Evolutionary conservation across 64 coral and sea anemone genomes (phyloP).

Genomic region (Trachythela sp.): DNA sequence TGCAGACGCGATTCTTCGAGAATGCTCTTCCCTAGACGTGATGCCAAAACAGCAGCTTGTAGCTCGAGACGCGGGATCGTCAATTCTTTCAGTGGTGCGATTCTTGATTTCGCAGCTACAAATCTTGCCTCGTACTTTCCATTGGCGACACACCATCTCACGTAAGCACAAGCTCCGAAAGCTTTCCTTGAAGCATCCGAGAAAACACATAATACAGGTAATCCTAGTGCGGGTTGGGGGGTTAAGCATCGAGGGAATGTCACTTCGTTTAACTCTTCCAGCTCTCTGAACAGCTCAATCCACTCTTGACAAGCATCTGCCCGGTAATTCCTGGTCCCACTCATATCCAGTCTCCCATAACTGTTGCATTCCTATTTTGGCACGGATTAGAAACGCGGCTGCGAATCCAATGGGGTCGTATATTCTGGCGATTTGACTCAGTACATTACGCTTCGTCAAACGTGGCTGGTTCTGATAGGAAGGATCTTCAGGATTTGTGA

Average conservation of each 20-base stretch:
- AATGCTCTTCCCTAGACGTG: conserved; percentile 19
- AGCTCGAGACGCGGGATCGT: neutral
- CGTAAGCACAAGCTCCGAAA: conserved; percentile 23
- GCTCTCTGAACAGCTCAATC: conserved; percentile 20
- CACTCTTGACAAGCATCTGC: conserved; percentile 18
- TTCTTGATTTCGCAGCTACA: conserved; percentile 23
- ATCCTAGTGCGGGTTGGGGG: neutral
- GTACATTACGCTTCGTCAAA: conserved; percentile 28
- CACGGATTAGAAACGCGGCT: too few relatives aligned
- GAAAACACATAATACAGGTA: conserved; percentile 19
- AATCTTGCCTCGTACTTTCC: neutral
- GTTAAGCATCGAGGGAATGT: conserved; percentile 27
- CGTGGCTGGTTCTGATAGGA: neutral
- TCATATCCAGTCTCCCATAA: conserved; percentile 14
- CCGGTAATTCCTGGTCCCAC: conserved; percentile 40
- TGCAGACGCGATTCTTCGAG: conserved; percentile 12
- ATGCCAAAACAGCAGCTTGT: neutral
- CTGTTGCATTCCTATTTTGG: too few relatives aligned
- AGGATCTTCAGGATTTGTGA: neutral
- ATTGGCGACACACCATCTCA: neutral
- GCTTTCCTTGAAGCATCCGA: conserved; percentile 27
- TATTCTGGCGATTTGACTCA: neutral
- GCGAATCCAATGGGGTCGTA: conserved; percentile 16
- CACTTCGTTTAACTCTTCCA: conserved; percentile 26
- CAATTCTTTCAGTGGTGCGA: neutral